A percentile compares a stretch with the other conserved stretches of the same genome.
Conservation (phyloP, 1,140 invertebrate genomes). For the Lerema accius region DNA sequence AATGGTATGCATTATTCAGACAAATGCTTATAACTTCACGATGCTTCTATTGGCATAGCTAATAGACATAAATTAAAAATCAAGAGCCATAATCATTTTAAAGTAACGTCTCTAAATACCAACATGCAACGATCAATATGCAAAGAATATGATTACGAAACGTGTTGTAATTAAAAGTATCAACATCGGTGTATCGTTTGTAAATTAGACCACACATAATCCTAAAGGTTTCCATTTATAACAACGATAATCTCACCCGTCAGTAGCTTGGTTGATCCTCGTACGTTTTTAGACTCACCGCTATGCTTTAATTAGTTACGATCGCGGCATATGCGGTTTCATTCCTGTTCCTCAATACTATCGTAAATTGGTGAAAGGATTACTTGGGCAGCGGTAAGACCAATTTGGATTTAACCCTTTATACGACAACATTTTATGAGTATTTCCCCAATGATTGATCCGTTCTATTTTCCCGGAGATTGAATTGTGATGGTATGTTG, state of each 20-base stretch:
- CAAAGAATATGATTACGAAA: too few species aligned
- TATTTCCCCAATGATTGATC: neutral
- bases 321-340: slow-evolving; percentile 38
- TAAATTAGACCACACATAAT: slow-evolving; percentile 28
- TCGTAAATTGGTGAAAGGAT: slow-evolving; percentile 28
- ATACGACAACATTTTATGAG: slow-evolving; percentile 3
- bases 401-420: slow-evolving; percentile 24
- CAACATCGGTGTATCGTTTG: slow-evolving; percentile 34
- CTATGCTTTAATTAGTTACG: slow-evolving; percentile 47
- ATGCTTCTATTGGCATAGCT: too few species aligned
- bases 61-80: too few species aligned
- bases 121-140: too few species aligned
- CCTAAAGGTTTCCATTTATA: slow-evolving; percentile 54
- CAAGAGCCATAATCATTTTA: too few species aligned
- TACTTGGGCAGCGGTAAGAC: slow-evolving; percentile 12
- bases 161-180: too few species aligned
- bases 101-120: too few species aligned
- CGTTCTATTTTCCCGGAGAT: neutral
- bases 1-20: too few species aligned
- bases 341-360: slow-evolving; percentile 31
- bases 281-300: slow-evolving; percentile 50
- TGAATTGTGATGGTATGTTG: neutral
- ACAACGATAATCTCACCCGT: slow-evolving; percentile 49
- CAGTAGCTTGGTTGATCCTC: slow-evolving; percentile 46
- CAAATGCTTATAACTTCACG: too few species aligned